phyloP scores from a whole-genome alignment of 2,113 vertebrate species.

The Microcebus jonahi region DNA sequence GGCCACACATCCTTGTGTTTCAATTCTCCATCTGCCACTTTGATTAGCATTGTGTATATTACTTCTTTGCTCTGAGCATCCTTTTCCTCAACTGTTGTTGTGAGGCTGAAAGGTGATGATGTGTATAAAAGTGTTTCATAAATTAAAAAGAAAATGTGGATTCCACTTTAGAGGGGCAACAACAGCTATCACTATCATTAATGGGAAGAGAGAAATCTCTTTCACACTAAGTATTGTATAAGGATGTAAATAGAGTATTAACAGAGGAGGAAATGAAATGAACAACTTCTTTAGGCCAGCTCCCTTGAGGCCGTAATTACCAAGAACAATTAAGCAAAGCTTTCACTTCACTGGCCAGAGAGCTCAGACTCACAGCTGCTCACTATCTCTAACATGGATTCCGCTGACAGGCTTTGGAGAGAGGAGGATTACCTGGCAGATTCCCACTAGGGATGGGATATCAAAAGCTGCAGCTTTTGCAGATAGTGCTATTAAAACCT shows the following conservation, averaged over 20 bases:
- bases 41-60: not conserved
- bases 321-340: conserved; percentile 40
- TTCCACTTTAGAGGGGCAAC: not conserved
- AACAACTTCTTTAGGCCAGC: conserved; percentile 48
- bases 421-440: not conserved
- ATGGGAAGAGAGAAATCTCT: not conserved
- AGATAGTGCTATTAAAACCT: not conserved
- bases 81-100: not conserved
- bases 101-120: not conserved
- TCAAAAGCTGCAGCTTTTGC: conserved; percentile 10
- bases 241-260: conserved; percentile 35
- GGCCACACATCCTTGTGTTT: not conserved
- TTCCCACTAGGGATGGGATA: not conserved
- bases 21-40: not conserved
- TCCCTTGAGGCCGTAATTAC: conserved; percentile 22
- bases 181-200: not conserved
- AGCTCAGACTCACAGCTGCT: conserved; percentile 32
- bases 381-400: not conserved
- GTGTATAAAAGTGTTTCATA: not conserved
- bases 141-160: not conserved
- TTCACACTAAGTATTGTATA: not conserved
- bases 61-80: not conserved
- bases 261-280: conserved; percentile 31
- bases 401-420: not conserved
- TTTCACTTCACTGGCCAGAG: not conserved